These are phyloP conservation scores for Sinocyclocheilus maitianheensis DNA, from an alignment of 2,113 vertebrate genomes.

Conservation along the genomic window DNA sequence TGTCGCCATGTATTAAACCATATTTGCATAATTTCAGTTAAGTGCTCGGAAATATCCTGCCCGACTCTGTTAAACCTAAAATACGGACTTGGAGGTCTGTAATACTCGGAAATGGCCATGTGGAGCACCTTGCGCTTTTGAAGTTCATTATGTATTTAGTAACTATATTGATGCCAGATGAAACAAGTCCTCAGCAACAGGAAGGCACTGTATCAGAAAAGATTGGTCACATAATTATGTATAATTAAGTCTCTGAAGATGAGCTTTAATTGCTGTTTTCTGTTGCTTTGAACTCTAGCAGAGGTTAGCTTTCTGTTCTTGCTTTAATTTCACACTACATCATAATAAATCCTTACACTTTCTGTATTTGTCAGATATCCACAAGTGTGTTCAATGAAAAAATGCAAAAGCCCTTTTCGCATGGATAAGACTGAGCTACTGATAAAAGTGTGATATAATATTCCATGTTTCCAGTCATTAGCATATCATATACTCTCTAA, in stretches of 20 bases:
- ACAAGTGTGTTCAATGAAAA: not conserved
- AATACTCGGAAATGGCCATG: not conserved
- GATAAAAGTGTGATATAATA: not conserved
- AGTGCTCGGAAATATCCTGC: not conserved
- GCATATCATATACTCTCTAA: not conserved
- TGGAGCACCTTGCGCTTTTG: not conserved
- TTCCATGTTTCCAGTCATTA: not conserved
- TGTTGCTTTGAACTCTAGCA: not conserved
- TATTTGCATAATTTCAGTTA: constrained; percentile 28
- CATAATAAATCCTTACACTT: not conserved
- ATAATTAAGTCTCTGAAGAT: constrained; percentile 12
- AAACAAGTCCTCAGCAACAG: constrained; percentile 18
- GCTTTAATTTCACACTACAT: constrained; percentile 4
- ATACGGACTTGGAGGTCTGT: not conserved
- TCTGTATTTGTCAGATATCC: not conserved
- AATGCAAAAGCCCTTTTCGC: not conserved
- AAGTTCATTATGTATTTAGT: not conserved
- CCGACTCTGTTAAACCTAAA: constrained; percentile 11
- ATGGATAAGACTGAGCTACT: not conserved
- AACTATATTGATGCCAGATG: not conserved
- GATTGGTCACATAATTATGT: constrained; percentile 11
- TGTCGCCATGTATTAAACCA: constrained; percentile 28
- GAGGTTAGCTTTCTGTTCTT: not conserved
- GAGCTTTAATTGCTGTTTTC: constrained; percentile 27
- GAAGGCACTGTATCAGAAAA: constrained; percentile 25